A percentile compares a stretch with the other conserved stretches of the same genome.
Conservation (phyloP, 1,140 invertebrate species). For the Tribolium madens region DNA sequence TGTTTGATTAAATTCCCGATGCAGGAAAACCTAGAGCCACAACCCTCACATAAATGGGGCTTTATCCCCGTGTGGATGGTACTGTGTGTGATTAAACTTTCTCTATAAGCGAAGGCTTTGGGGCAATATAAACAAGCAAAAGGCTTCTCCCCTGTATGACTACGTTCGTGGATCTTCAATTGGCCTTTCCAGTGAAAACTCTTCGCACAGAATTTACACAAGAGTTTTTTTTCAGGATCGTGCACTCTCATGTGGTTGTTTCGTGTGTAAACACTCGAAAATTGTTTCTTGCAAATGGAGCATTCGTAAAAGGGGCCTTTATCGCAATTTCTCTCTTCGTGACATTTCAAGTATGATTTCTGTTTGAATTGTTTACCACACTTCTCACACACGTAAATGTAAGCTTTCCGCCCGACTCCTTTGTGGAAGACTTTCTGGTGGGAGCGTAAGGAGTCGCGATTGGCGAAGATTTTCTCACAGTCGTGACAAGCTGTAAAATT, state of each 20-base stretch:
- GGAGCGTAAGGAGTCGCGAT: slow-evolving; percentile 62
- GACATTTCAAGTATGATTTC: slow-evolving; percentile 63
- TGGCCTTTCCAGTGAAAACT: slow-evolving; percentile 68
- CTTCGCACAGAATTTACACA: slow-evolving; percentile 66
- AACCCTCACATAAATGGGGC: slow-evolving; percentile 59
- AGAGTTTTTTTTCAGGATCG: slow-evolving; percentile 62
- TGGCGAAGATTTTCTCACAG: slow-evolving; percentile 65
- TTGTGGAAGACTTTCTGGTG: slow-evolving; percentile 56
- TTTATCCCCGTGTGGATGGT: slow-evolving; percentile 61
- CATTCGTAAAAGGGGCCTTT: slow-evolving; percentile 63
- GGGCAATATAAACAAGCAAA: slow-evolving; percentile 68
- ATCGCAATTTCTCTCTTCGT: slow-evolving; percentile 65
- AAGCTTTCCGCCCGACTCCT: slow-evolving; percentile 57
- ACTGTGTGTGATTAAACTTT: slow-evolving; percentile 61
- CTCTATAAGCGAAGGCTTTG: slow-evolving; percentile 63
- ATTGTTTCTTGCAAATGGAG: slow-evolving; percentile 52
- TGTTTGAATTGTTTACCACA: slow-evolving; percentile 66
- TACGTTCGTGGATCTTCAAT: slow-evolving; percentile 80
- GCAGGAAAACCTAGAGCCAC: slow-evolving; percentile 59
- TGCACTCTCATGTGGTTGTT: slow-evolving; percentile 66
- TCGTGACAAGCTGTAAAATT: slow-evolving; percentile 62
- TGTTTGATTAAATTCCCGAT: slow-evolving; percentile 61
- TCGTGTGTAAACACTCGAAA: slow-evolving; percentile 52
- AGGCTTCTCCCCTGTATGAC: slow-evolving; percentile 76
- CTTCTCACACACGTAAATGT: slow-evolving; percentile 65